Base-by-base conservation (phyloP, 2,113 vertebrate species). In the Sigmodon hispidus region DNA sequence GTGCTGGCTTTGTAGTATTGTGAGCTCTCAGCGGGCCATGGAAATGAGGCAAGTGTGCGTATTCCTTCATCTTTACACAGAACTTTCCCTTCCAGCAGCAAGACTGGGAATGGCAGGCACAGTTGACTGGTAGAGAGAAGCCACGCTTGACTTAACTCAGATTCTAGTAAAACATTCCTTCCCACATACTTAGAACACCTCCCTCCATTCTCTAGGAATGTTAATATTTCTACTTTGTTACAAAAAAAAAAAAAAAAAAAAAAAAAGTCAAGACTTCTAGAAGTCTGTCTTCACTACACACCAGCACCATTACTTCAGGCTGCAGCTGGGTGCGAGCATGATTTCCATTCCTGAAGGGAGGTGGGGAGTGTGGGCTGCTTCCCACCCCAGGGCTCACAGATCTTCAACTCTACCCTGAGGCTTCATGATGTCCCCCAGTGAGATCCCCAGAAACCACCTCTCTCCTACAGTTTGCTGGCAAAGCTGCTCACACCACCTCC, bases 1-100 rank as follows among this genome's bases (percentile, higher is more conserved):
- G 87, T 73, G 75, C 73, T 89, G n/a, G 9, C 77, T 65, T 72
- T 73, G 48, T 48, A 24, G 34, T 48, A 45, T 48, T 80, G 4
- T 34, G n/a, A 89, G 69, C 61, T 95, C 29, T 52, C 69, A 90
- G 55, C 69, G 36, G 72, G 40, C 13, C 43, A 48, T 24, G 26
- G 43, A 80, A 92, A 92, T 79, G 50, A 92, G 96, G 79, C 31
- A 52, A 79, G 81, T 77, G 7, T 67, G 63, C 55, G 31, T 43
- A 40, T 67, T 31, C 21, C 40, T 57, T n/a, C 50, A 75, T 75
- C 72, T 87, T 77, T 85, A 67, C 79, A 94, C 31, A 86, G 72
- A 83, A 45, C 7, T 85, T 57, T 75, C 36, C 70, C 34, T 83
- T 85, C 57, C 79, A 61, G 63, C 50, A 95, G 48, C 87, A 87